Evolutionary conservation across 2,888 invertebrate species (phyloP), one percentile per base, ranked within the genome.

Genomic region (Arrhopalites spinosus): DNA sequence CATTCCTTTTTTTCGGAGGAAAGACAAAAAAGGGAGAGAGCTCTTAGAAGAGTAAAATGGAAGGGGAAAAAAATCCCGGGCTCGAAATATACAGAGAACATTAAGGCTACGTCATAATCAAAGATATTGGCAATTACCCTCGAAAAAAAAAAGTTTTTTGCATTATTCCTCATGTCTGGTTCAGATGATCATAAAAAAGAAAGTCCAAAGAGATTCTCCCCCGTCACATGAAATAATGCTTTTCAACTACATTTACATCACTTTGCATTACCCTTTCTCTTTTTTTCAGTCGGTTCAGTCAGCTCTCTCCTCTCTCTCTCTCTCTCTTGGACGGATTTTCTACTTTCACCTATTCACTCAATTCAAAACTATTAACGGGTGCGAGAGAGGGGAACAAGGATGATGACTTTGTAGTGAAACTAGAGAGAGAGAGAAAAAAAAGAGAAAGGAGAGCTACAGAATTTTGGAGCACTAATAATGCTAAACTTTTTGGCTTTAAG

Each of bases 51-150:
- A 69, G 50, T 17, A n/a, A 53, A 63, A 50, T 15, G 15, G 50
- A 50, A n/a, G 17, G n/a, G 50, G 50, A 15, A 17, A n/a, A 50
- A 50, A 50, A n/a, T 15, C n/a, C 17, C 50, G 15, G 17, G 50
- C 7, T 29, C 17, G 36, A 64, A 30, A 30, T n/a, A n/a, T n/a
- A n/a, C 1, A 53, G 53, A 68, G 73, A 63, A 63, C 77, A 80
- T 78, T 78, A 78, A 77, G 74, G 74, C 77, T 74, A 72, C 77
- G 76, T 79, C 79, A 79, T 79, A 78, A 77, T 77, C 78, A 77
- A 74, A 75, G 78, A 80, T 80, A 80, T 77, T 76, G 78, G 77
- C 77, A 78, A 78, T 80, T 78, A 78, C 69, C 64, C 59, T 27
- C 63, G 36, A 3, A 59, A 45, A 61, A 8, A 59, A 63, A 61